Conservation (phyloP, 2,797 vertebrate species). For the Dipus sagitta region DNA sequence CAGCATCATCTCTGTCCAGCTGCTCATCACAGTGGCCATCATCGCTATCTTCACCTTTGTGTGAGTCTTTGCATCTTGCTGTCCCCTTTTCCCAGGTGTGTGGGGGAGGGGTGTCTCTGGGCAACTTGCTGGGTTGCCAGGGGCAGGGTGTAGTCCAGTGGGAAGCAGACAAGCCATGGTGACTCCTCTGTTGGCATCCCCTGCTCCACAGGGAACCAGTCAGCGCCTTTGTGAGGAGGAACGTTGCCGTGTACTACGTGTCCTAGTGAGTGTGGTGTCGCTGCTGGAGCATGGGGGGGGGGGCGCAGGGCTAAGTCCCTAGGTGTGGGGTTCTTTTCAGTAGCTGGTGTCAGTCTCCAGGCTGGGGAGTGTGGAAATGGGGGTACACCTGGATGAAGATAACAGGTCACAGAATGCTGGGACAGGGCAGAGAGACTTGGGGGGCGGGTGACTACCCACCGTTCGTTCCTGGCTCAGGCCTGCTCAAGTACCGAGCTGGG, state of each 20-base stretch:
- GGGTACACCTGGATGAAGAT: not conserved
- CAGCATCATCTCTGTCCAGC: conserved; percentile 93
- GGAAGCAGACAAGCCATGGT: not conserved
- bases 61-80: conserved; percentile 88
- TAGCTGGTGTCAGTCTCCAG: not conserved
- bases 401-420: not conserved
- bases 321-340: not conserved
- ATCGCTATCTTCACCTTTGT: conserved; percentile 94
- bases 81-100: not conserved
- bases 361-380: not conserved
- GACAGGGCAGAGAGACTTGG: too few relatives aligned
- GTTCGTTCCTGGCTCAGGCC: too few relatives aligned
- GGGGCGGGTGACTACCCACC: not conserved
- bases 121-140: not conserved
- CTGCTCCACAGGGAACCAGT: conserved; percentile 89
- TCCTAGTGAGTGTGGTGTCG: conserved; percentile 93
- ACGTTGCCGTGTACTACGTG: conserved; percentile 92
- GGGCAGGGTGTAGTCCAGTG: not conserved
- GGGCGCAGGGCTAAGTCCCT: not conserved
- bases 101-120: too few relatives aligned
- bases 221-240: conserved; percentile 89
- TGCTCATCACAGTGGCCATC: conserved; percentile 92
- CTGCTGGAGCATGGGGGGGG: not conserved
- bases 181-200: not conserved
- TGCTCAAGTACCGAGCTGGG: not conserved